A percentile compares a stretch with the other conserved stretches of the same genome.
Conservation (phyloP, 2,113 vertebrate species). For the Alectura lathami region DNA sequence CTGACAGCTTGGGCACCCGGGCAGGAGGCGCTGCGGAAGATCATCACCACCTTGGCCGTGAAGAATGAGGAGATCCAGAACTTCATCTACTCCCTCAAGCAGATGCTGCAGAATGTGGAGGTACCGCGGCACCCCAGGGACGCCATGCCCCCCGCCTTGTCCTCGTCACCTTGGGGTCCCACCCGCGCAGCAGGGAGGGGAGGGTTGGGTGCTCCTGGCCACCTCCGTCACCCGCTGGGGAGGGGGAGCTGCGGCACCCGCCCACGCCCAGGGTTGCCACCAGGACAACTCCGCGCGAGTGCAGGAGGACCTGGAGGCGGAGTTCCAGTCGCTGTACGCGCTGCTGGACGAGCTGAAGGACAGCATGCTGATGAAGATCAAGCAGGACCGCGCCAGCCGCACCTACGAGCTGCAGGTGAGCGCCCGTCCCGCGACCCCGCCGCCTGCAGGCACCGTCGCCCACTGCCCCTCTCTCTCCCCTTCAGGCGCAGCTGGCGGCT, state of each 20-base stretch:
- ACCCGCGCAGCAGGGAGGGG: no score
- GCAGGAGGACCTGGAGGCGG: slow-evolving; percentile 87
- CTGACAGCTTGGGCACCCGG: neutral
- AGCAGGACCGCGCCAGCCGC: slow-evolving; percentile 90
- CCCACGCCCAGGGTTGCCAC: neutral
- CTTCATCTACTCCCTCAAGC: slow-evolving; percentile 90
- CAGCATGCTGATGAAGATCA: slow-evolving; percentile 91
- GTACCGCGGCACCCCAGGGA: slow-evolving; percentile 29
- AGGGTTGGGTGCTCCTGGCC: neutral
- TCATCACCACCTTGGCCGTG: slow-evolving; percentile 89
- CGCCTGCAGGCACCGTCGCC: neutral
- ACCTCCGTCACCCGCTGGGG: neutral
- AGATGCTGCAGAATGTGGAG: slow-evolving; percentile 91
- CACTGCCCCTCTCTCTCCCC: neutral
- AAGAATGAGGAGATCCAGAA: slow-evolving; percentile 97
- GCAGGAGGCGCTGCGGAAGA: slow-evolving; percentile 89
- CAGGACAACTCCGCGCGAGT: slow-evolving; percentile 86
- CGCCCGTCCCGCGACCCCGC: rapidly evolving
- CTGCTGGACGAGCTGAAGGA: slow-evolving; percentile 92
- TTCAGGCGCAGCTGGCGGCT: slow-evolving; percentile 88
- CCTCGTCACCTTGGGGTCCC: no score
- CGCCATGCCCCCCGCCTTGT: neutral
- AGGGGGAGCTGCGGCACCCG: neutral
- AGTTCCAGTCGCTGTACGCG: slow-evolving; percentile 85
- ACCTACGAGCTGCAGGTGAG: slow-evolving; percentile 89